Base-by-base conservation (phyloP, 2,113 vertebrate genomes). In the Columba livia region DNA sequence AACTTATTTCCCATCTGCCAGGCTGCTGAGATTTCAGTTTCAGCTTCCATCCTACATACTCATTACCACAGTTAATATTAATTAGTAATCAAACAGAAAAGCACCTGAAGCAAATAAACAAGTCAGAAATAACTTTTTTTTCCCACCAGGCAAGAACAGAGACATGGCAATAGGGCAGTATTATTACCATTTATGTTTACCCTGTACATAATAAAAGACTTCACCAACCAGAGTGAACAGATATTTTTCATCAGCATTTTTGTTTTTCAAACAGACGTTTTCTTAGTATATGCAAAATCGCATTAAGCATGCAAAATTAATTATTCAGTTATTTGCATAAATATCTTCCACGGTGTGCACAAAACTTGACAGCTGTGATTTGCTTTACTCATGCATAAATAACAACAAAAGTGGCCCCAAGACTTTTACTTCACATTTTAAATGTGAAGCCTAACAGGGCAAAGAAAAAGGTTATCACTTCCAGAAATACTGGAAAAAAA, bases 381-480 rank as follows among this genome's bases (percentile, higher is more conserved):
- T 93, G 65, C 48, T 74, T 81, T 79, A 81, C 11, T 54, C 81
- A 92, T 65, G 94, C 91, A 82, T 85, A 91, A 96, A 79, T 81
- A 93, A 94, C 80, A 91, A 67, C 57, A 91, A 91, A 95, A 91
- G 65, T 79, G 28, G 78, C 89, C 86, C 70, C 92, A 87, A 96
- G 78, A 94, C 87, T 90, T 96, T 72, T 85, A 72, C 26, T 89
- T 95, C 66, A 65, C 50, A 65, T 91, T 95, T 79, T 50, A 89
- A 82, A 84, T 72, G n/a, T 58, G 28, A 79, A 89, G 70, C 19
- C 57, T 85, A 65, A 44, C 28, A 72, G 44, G 32, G n/a, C 28
- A 75, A 79, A 81, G 5, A 42, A 51, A 85, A 86, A 89, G 58
- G 34, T 79, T 91, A 75, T 56, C 29, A 28, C 32, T 84, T 91